These are phyloP conservation scores for Nomada fucata DNA, from an alignment of 2,888 invertebrate genomes.

Conservation along the genomic window DNA sequence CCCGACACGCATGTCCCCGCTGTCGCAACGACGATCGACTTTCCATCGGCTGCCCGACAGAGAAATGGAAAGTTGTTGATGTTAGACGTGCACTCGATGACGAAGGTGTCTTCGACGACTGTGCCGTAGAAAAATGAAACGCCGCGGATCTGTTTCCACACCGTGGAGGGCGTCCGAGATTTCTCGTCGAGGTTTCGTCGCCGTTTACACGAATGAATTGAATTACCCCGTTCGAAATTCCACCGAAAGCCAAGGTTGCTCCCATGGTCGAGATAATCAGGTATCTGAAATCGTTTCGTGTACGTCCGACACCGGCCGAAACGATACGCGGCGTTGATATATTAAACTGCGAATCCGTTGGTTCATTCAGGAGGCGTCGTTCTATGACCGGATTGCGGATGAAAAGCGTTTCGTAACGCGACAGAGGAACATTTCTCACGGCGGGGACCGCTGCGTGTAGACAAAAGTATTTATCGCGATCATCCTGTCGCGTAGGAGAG, in stretches of 20 bases:
- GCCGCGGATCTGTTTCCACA: no score
- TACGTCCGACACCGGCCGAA: neutral
- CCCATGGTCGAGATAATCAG: constrained; percentile 1
- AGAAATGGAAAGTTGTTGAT: constrained; percentile 26
- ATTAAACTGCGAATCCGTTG: constrained; percentile 3
- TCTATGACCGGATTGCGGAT: constrained; percentile 6
- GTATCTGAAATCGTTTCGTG: constrained; percentile 7
- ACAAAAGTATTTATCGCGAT: constrained; percentile 12
- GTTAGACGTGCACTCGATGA: neutral
- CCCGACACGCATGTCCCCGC: neutral
- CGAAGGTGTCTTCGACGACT: neutral
- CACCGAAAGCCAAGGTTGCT: constrained; percentile 7
- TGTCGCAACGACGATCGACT: constrained; percentile 17
- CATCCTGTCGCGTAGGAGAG: neutral
- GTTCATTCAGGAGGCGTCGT: constrained; percentile 19
- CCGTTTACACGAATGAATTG: neutral
- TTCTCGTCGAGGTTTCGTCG: neutral
- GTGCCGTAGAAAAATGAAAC: no score
- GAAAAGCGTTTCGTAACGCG: constrained; percentile 11
- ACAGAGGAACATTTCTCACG: constrained; percentile 37
- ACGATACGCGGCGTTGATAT: neutral
- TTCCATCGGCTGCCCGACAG: neutral
- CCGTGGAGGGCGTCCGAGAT: neutral
- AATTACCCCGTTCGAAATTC: neutral
- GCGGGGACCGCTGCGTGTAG: constrained; percentile 20